Evolutionary conservation across 2,888 invertebrate genomes (phyloP).

Genomic region (Leptinotarsa juncta): DNA sequence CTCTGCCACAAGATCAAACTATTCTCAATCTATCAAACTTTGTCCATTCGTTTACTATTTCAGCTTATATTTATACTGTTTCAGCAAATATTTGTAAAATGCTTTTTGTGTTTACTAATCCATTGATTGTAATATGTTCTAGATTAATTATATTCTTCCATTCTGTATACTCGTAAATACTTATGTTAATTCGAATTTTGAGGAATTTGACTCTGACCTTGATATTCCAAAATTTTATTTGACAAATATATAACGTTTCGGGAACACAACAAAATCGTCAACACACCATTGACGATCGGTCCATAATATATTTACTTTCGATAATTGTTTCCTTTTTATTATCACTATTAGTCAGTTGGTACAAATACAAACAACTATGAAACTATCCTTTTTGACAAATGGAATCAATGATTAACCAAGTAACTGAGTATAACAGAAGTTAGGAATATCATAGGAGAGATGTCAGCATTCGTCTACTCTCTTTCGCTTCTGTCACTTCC

Average conservation of each 20-base stretch:
- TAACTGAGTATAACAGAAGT: neutral
- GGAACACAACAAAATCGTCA: no score
- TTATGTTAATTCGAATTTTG: neutral
- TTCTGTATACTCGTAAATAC: neutral
- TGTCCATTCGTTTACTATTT: no score
- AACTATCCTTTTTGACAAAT: no score
- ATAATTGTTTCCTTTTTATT: no score
- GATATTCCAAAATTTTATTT: neutral
- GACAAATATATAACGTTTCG: neutral
- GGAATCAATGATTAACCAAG: no score
- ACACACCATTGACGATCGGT: no score
- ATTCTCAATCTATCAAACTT: no score
- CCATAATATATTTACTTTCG: no score
- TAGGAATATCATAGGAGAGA: neutral
- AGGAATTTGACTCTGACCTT: neutral
- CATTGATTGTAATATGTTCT: conserved; percentile 1
- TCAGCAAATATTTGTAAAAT: conserved; percentile 1
- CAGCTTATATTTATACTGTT: no score
- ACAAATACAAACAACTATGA: no score
- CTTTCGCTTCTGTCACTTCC: neutral
- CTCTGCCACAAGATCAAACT: no score
- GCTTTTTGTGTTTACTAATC: conserved; percentile 42
- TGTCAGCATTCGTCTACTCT: conserved; percentile 8
- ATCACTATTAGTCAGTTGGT: no score
- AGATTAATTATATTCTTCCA: neutral